These are phyloP conservation scores for Plectus sambesii DNA, from an alignment of 1,140 invertebrate species.

Conservation along the genomic window DNA sequence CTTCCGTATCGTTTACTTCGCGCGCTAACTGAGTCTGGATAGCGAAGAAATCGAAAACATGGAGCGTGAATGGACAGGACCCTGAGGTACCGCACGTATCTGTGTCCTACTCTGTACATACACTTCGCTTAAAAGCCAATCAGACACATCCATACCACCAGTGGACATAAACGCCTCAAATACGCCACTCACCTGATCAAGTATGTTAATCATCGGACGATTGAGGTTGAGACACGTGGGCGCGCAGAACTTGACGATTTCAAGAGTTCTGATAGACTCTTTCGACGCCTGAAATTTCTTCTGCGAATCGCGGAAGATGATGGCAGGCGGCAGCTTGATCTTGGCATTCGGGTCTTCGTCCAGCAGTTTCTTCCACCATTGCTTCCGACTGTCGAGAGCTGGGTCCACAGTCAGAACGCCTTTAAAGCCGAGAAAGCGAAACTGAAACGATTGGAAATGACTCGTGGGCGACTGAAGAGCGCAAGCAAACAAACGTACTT, in stretches of 20 bases:
- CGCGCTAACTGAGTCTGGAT: too few relatives aligned
- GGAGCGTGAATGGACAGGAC: not conserved
- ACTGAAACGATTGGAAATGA: conserved; percentile 10
- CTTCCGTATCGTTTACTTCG: too few relatives aligned
- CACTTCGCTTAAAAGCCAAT: too few relatives aligned
- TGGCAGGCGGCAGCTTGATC: too few relatives aligned
- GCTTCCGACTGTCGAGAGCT: not conserved
- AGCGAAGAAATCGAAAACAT: not conserved
- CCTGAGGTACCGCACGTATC: too few relatives aligned
- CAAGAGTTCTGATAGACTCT: conserved; percentile 13
- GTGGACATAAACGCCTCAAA: too few relatives aligned
- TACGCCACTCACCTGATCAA: too few relatives aligned
- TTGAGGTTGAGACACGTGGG: conserved; percentile 20
- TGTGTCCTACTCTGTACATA: too few relatives aligned
- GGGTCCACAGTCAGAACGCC: conserved; percentile 3
- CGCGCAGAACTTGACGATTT: conserved; percentile 25
- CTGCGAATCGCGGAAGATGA: conserved; percentile 14
- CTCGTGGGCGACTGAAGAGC: not conserved
- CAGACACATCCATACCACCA: too few relatives aligned
- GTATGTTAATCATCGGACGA: conserved; percentile 28
- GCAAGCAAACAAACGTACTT: conserved; percentile 15
- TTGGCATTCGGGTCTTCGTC: not conserved
- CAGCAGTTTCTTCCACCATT: conserved; percentile 6
- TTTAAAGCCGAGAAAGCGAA: conserved; percentile 7
- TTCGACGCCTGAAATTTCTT: conserved; percentile 11